Conservation (phyloP, 2,797 vertebrate species). For the Takifugu ocellatus region DNA sequence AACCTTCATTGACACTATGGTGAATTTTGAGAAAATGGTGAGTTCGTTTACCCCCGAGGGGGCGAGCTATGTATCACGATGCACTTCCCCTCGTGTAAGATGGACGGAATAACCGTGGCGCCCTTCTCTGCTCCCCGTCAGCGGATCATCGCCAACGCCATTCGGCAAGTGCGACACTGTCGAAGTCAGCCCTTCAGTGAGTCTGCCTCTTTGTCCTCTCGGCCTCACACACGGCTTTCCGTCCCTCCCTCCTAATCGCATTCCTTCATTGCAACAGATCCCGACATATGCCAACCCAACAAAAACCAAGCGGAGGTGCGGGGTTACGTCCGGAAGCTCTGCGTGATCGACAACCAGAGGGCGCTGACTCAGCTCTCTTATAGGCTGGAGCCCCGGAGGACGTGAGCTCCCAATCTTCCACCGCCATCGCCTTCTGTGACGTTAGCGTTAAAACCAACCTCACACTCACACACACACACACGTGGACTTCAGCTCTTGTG, state of each 20-base stretch:
- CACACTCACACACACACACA: background rate
- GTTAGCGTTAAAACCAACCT: conserved; percentile 24
- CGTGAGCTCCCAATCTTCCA: conserved; percentile 69
- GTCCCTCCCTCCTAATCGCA: background rate
- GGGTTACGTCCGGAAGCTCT: conserved; percentile 93
- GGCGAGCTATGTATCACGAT: background rate
- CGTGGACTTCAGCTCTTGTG: conserved; percentile 33
- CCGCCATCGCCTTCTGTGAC: conserved; percentile 57
- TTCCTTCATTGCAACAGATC: conserved; percentile 69
- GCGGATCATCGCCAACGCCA: conserved; percentile 95
- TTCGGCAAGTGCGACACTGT: conserved; percentile 92
- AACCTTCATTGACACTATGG: conserved; percentile 90
- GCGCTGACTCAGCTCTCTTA: conserved; percentile 96
- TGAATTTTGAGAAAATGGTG: conserved; percentile 99
- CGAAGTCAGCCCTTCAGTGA: conserved; percentile 94
- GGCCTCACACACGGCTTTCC: background rate
- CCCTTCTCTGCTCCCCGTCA: conserved; percentile 52
- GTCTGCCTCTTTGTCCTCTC: conserved; percentile 45
- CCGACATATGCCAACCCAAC: conserved; percentile 88
- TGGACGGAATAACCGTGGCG: conserved; percentile 1
- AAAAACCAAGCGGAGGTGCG: conserved; percentile 96
- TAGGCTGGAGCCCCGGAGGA: conserved; percentile 90
- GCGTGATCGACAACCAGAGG: conserved; percentile 98
- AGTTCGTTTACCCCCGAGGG: conserved; percentile 47
- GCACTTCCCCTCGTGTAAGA: background rate